These are phyloP conservation scores for Tychaedon coryphoeus DNA, from an alignment of 2,113 vertebrate species.

Conservation along the genomic window DNA sequence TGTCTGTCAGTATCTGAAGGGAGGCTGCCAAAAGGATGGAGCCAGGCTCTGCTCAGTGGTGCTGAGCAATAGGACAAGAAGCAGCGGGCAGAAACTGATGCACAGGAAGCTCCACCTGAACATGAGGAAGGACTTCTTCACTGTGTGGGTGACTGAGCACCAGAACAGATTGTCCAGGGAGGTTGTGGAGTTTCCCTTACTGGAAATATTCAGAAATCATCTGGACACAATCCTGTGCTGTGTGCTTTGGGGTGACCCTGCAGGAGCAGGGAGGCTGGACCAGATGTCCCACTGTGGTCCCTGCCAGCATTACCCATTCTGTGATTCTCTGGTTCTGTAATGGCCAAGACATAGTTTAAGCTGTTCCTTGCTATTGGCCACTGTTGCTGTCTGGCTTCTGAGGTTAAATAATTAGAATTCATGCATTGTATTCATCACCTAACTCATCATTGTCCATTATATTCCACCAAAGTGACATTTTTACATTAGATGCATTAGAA, in stretches of 20 bases:
- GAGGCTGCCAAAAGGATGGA: too few relatives aligned
- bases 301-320: not conserved
- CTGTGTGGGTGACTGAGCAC: not conserved
- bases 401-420: not conserved
- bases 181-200: not conserved
- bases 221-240: not conserved
- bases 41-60: not conserved
- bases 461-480: not conserved
- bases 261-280: not conserved
- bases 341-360: not conserved
- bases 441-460: not conserved
- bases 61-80: too few relatives aligned
- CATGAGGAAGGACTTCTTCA: not conserved
- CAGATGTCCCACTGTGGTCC: not conserved
- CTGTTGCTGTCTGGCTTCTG: not conserved
- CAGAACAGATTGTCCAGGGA: not conserved
- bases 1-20: not conserved
- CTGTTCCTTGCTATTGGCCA: not conserved
- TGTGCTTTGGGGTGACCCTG: not conserved
- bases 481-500: not conserved
- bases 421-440: not conserved
- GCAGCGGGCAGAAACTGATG: not conserved
- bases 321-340: not conserved
- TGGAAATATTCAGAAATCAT: rapidly evolving
- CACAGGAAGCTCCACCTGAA: not conserved